Conservation (phyloP, 37 sponge, comb jelly and placozoan genomes). For the Petrosia ficiformis region DNA sequence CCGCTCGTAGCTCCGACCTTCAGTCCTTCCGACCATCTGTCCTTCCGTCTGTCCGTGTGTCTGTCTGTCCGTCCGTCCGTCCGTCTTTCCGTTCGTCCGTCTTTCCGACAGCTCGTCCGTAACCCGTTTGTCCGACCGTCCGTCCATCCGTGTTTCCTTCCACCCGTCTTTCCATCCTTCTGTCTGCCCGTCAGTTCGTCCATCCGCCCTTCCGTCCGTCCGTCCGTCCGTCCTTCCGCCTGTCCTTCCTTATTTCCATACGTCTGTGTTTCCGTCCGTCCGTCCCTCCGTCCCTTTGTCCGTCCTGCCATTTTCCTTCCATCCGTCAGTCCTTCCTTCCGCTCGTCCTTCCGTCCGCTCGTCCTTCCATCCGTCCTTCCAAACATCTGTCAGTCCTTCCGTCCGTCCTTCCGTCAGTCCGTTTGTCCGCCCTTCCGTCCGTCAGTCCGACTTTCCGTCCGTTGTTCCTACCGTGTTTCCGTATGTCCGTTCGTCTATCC, state of each 20-base stretch:
- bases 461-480: not conserved
- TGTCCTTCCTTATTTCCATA: not conserved
- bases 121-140: slow-evolving; percentile 8
- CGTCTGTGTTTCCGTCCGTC: too few relatives aligned
- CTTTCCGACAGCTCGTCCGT: not conserved
- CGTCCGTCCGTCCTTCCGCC: not conserved
- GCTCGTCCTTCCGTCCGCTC: too few relatives aligned
- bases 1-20: slow-evolving; percentile 9
- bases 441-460: not conserved
- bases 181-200: not conserved
- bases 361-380: too few relatives aligned
- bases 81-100: not conserved
- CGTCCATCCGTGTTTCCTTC: not conserved
- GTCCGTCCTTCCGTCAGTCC: not conserved
- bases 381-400: not conserved
- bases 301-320: not conserved
- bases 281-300: not conserved
- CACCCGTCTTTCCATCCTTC: not conserved
- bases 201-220: not conserved
- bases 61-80: slow-evolving; percentile 14
- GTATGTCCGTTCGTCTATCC: not conserved
- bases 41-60: too few relatives aligned
- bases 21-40: slow-evolving; percentile 1
- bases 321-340: too few relatives aligned
- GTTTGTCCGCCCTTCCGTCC: too few relatives aligned